Evolutionary conservation across 1,140 invertebrate species (phyloP).

Genomic region (Prorops nasuta): DNA sequence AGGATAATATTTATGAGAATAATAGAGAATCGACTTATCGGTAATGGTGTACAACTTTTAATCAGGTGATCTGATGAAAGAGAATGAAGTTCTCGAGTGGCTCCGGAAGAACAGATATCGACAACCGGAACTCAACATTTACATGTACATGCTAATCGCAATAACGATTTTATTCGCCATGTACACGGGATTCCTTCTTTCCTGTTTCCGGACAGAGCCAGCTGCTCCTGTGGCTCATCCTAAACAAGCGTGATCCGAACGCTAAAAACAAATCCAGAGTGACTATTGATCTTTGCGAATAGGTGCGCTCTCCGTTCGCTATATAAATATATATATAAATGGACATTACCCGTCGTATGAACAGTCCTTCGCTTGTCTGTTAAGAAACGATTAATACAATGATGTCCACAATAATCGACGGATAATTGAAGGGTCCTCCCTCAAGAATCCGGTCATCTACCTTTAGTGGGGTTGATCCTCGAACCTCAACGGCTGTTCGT

Average conservation of each 20-base stretch:
- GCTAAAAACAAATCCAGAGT: no score
- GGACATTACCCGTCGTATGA: no score
- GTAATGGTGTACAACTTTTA: neutral
- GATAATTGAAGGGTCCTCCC: no score
- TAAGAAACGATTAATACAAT: no score
- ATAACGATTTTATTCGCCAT: conserved; percentile 82
- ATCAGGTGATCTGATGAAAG: conserved; percentile 76
- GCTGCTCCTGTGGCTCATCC: conserved; percentile 60
- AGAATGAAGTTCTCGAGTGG: conserved; percentile 90
- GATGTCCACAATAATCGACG: no score
- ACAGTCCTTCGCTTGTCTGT: no score
- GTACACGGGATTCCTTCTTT: conserved; percentile 87
- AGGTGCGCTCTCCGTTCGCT: no score
- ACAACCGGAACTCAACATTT: conserved; percentile 89
- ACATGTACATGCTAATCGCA: conserved; percentile 90
- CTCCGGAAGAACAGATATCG: conserved; percentile 88
- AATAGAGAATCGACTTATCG: neutral
- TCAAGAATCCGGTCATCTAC: no score
- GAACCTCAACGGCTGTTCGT: no score
- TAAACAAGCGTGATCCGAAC: conserved; percentile 70
- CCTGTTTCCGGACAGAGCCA: conserved; percentile 76
- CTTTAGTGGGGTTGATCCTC: no score
- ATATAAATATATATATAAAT: no score
- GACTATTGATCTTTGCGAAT: no score
- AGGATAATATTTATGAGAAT: conserved; percentile 7